Percentiles rank a stretch among this genome's conserved stretches.
Evolutionary conservation across 1,140 invertebrate genomes (phyloP).

Genomic region (Manduca sexta): DNA sequence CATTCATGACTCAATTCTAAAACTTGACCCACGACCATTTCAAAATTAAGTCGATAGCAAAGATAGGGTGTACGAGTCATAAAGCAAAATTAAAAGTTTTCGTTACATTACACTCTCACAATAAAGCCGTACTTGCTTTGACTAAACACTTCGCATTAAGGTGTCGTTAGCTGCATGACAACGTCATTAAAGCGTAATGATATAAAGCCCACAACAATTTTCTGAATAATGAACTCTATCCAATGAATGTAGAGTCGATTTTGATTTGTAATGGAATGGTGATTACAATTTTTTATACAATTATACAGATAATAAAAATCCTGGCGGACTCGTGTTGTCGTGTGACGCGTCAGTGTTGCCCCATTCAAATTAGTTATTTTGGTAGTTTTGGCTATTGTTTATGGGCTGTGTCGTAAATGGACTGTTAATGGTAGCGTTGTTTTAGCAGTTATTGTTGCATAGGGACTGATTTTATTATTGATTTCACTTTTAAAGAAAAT

Average conservation of each 20-base stretch:
- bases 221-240: slow-evolving; percentile 21
- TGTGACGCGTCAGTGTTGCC: slow-evolving; percentile 42
- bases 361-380: slow-evolving; percentile 59
- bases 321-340: slow-evolving; percentile 18
- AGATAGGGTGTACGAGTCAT: slow-evolving; percentile 27
- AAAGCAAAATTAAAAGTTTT: slow-evolving; percentile 70
- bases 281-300: too few species aligned
- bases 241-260: slow-evolving; percentile 1
- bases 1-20: too few species aligned
- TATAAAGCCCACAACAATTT: neutral
- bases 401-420: slow-evolving; percentile 10
- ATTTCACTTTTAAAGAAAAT: too few species aligned
- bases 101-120: slow-evolving; percentile 65
- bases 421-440: neutral
- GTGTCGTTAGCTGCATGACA: slow-evolving; percentile 64
- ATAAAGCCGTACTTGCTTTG: slow-evolving; percentile 53
- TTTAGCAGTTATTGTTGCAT: too few species aligned
- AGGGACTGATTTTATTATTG: too few species aligned
- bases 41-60: too few species aligned
- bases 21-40: too few species aligned
- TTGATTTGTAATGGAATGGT: slow-evolving; percentile 3
- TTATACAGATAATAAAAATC: too few species aligned
- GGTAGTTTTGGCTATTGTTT: slow-evolving; percentile 57
- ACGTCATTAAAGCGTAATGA: slow-evolving; percentile 16
- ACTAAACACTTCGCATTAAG: slow-evolving; percentile 67